Evolutionary conservation across 2,888 invertebrate genomes (phyloP), one percentile per base, ranked within the genome.

Genomic region (Heliconius sara): DNA sequence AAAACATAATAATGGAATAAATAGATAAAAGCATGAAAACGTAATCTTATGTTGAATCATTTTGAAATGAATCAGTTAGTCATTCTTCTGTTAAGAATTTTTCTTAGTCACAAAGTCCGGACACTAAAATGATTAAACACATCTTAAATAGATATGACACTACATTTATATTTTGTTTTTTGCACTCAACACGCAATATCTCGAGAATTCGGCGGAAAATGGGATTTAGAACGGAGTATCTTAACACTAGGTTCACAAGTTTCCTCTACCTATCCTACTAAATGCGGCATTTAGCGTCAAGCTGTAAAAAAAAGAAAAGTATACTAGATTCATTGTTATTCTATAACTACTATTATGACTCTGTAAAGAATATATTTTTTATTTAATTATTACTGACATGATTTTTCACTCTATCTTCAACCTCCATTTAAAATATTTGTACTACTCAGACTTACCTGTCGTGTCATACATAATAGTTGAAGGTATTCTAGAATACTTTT

Each of bases 81-180:
- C n/a, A 39, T 0, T 43, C 39, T 1, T 43, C 16, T 43, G 68
- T 25, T n/a, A 13, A 39, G 68, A 68, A 25, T 68, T 52, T 68
- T 68, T 68, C 68, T 68, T 68, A 68, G 68, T 68, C 68, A 68
- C 39, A n/a, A 39, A 6, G 22, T 6, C 12, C 12, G 12, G 9
- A 9, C 34, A 39, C 9, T 39, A 9, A 39, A 39, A 68, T 68
- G 39, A 68, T 68, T 68, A 22, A 68, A 34, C 5, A 67, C 5
- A 68, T 34, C 68, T 68, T 68, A 68, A 68, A 68, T n/a, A 68
- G 43, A 68, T 6, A 68, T 25, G 68, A 68, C 43, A 52, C 19
- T 19, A 22, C 19, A 52, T 52, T 7, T 52, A 0, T 52, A 52
- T 19, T 52, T 52, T 22, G 19, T 52, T 22, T 19, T 52, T 52